These are phyloP conservation scores for Catharus bicknelli DNA, from an alignment of 2,113 vertebrate species.

Conservation along the genomic window DNA sequence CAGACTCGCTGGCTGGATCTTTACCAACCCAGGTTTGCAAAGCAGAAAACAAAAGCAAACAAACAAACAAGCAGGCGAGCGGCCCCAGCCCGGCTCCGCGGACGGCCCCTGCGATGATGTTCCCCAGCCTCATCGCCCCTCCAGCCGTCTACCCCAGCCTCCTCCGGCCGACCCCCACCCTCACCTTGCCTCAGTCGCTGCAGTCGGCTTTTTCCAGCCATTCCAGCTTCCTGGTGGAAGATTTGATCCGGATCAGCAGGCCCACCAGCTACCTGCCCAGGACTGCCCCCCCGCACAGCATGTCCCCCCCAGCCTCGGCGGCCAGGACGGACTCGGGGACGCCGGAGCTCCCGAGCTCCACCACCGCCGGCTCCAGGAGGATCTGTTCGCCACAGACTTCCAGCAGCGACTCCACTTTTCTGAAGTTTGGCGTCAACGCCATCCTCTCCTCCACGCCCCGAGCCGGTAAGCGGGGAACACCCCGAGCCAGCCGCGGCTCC, in stretches of 20 bases:
- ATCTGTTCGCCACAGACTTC: conserved; percentile 73
- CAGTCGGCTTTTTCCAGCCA: conserved; percentile 81
- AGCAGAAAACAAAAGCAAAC: conserved; percentile 27
- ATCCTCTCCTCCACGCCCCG: conserved; percentile 90
- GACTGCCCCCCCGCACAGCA: conserved; percentile 69
- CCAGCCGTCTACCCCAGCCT: conserved; percentile 88
- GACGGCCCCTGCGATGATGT: conserved; percentile 83
- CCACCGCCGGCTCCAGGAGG: conserved; percentile 48
- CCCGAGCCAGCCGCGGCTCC: too few relatives aligned
- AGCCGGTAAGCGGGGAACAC: conserved; percentile 74
- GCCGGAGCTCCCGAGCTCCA: conserved; percentile 63
- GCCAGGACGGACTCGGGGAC: conserved; percentile 68
- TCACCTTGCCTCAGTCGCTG: conserved; percentile 83
- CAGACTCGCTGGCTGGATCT: conserved; percentile 61
- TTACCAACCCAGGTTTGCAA: conserved; percentile 50
- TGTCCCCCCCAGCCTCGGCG: conserved; percentile 73
- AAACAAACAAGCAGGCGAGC: neutral
- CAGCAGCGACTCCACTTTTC: conserved; percentile 78
- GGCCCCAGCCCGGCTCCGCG: conserved; percentile 6
- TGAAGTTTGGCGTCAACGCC: conserved; percentile 96
- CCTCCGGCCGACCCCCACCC: conserved; percentile 82
- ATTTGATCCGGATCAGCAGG: conserved; percentile 87
- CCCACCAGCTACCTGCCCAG: conserved; percentile 81
- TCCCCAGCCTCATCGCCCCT: conserved; percentile 88
- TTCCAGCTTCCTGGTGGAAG: conserved; percentile 93